Percentiles rank a stretch among this genome's conserved stretches.
Evolutionary conservation across 2,888 invertebrate genomes (phyloP).

Genomic region (Brachylomia viminalis): DNA sequence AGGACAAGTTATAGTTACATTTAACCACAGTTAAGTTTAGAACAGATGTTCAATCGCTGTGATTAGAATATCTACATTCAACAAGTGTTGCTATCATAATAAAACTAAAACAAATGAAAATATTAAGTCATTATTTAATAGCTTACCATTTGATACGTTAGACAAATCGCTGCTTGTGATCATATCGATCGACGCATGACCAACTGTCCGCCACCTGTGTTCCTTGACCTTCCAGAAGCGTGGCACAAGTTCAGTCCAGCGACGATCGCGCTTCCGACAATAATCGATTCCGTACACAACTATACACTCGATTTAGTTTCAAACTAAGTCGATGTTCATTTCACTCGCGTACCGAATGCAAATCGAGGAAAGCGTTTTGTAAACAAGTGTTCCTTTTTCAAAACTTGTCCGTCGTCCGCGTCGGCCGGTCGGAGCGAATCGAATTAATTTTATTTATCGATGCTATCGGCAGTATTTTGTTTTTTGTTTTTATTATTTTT

Average conservation of each 20-base stretch:
- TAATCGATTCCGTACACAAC: slow-evolving; percentile 68
- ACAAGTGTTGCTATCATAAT: slow-evolving; percentile 49
- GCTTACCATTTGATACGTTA: slow-evolving; percentile 72
- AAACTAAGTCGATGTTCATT: slow-evolving; percentile 66
- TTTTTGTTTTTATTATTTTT: slow-evolving; percentile 68
- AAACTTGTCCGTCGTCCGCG: slow-evolving; percentile 68
- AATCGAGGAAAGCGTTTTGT: slow-evolving; percentile 69
- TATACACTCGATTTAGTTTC: slow-evolving; percentile 66
- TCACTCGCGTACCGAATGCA: slow-evolving; percentile 65
- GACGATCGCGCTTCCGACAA: slow-evolving; percentile 73
- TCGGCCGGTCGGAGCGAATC: slow-evolving; percentile 59
- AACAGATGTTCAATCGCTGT: slow-evolving; percentile 1
- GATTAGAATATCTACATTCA: slow-evolving; percentile 23
- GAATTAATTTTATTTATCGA: slow-evolving; percentile 63
- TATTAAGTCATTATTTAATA: slow-evolving; percentile 54
- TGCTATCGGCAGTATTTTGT: slow-evolving; percentile 59
- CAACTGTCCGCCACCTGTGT: slow-evolving; percentile 65
- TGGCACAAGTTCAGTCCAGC: slow-evolving; percentile 73
- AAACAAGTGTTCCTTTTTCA: slow-evolving; percentile 78
- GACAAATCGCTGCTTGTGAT: slow-evolving; percentile 55
- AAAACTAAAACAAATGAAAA: slow-evolving; percentile 44
- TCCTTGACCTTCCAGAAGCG: slow-evolving; percentile 80
- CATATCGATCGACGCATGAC: slow-evolving; percentile 67
- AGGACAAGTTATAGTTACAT: slow-evolving; percentile 13
- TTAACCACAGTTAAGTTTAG: slow-evolving; percentile 12